Conservation (phyloP, 2,113 vertebrate genomes). For the Picathartes gymnocephalus region DNA sequence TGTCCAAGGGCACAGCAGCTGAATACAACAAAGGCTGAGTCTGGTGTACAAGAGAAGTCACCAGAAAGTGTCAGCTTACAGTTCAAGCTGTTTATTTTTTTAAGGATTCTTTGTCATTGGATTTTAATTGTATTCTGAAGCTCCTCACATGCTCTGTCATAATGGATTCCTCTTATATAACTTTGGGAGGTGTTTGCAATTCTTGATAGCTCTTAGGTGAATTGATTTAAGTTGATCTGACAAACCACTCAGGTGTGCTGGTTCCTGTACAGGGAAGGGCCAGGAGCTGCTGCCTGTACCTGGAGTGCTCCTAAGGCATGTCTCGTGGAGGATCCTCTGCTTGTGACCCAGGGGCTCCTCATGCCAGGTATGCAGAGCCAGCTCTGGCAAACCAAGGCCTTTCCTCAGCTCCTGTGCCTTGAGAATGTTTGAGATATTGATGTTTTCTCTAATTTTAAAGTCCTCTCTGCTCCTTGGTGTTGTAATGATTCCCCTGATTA, state of each 20-base stretch:
- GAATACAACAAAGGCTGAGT: not conserved
- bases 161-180: not conserved
- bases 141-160: not conserved
- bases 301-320: fast-evolving
- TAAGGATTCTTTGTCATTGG: not conserved
- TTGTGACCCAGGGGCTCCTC: not conserved
- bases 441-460: not conserved
- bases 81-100: not conserved
- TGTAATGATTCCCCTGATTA: not conserved
- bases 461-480: not conserved
- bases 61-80: not conserved
- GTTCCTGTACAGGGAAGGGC: not conserved
- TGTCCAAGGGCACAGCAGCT: not conserved
- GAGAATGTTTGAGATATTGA: not conserved
- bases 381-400: not conserved
- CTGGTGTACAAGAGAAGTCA: not conserved
- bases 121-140: not conserved
- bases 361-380: not conserved
- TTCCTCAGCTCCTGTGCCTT: not conserved
- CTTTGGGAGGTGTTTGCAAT: not conserved
- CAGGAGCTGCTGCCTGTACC: not conserved
- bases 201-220: not conserved
- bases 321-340: not conserved
- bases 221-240: not conserved
- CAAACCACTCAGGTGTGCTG: not conserved